Conservation (phyloP, 2,888 invertebrate species). For the Hylaea fasciaria region DNA sequence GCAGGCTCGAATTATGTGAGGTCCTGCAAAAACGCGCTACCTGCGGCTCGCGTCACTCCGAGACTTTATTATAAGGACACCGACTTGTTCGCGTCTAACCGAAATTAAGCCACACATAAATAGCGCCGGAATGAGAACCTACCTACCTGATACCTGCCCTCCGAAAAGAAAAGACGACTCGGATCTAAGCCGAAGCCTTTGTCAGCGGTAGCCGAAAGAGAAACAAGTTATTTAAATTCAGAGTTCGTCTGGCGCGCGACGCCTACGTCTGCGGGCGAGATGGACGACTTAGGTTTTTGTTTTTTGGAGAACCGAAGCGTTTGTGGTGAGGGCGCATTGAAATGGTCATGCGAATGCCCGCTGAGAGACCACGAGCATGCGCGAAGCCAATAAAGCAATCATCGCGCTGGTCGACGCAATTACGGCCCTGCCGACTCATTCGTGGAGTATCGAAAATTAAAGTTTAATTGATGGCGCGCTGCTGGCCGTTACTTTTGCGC, state of each 20-base stretch:
- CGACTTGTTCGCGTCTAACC: slow-evolving; percentile 54
- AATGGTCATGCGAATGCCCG: slow-evolving; percentile 62
- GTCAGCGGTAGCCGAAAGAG: slow-evolving; percentile 69
- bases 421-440: slow-evolving; percentile 71
- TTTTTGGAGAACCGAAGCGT: slow-evolving; percentile 46
- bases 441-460: slow-evolving; percentile 77
- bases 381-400: slow-evolving; percentile 77
- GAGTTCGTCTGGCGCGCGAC: slow-evolving; percentile 62
- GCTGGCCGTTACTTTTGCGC: slow-evolving; percentile 54
- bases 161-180: slow-evolving; percentile 61
- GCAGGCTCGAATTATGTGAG: slow-evolving; percentile 66
- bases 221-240: slow-evolving; percentile 81
- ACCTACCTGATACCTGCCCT: slow-evolving; percentile 41
- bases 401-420: slow-evolving; percentile 73
- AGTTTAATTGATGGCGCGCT: slow-evolving; percentile 76
- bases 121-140: slow-evolving; percentile 19
- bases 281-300: slow-evolving; percentile 44
- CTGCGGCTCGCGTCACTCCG: slow-evolving; percentile 68
- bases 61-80: slow-evolving; percentile 60
- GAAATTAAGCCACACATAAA: slow-evolving; percentile 46
- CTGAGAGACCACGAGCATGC: slow-evolving; percentile 51
- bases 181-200: slow-evolving; percentile 65
- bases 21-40: slow-evolving; percentile 77
- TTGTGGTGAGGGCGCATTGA: slow-evolving; percentile 51
- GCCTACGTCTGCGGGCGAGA: slow-evolving; percentile 57